A percentile compares a stretch with the other conserved stretches of the same genome.
These are phyloP conservation scores for Eupeodes luniger DNA, from an alignment of 2,888 invertebrate genomes.

Conservation along the genomic window DNA sequence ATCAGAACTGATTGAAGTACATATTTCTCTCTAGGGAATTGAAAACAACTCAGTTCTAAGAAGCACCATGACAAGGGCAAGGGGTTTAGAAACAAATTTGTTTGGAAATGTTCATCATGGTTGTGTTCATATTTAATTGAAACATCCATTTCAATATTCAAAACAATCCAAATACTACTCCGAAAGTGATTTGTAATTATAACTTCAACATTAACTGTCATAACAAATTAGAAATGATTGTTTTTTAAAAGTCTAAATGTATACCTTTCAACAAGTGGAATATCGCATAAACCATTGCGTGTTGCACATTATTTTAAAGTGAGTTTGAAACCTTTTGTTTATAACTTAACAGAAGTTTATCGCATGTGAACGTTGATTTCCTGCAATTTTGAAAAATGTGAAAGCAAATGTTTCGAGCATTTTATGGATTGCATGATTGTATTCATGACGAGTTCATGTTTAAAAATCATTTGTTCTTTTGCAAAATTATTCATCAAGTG, in stretches of 20 bases:
- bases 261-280: not conserved
- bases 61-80: too few relatives aligned
- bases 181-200: too few relatives aligned
- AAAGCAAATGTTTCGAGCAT: constrained; percentile 6
- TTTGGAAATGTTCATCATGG: too few relatives aligned
- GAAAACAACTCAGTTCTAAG: too few relatives aligned
- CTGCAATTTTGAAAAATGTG: not conserved
- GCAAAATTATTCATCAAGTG: not conserved
- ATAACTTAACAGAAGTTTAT: not conserved
- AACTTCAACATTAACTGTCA: not conserved
- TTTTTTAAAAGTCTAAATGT: not conserved
- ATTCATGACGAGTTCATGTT: not conserved
- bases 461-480: not conserved
- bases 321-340: not conserved
- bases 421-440: not conserved
- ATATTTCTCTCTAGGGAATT: too few relatives aligned
- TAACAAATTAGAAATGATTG: not conserved
- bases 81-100: too few relatives aligned
- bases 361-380: constrained; percentile 11
- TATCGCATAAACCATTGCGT: not conserved
- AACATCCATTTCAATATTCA: too few relatives aligned
- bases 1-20: too few relatives aligned
- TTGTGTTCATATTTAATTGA: too few relatives aligned
- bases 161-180: too few relatives aligned
- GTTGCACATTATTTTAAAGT: not conserved